Evolutionary conservation across 2,113 vertebrate species (phyloP).

Genomic region (Progne subis): DNA sequence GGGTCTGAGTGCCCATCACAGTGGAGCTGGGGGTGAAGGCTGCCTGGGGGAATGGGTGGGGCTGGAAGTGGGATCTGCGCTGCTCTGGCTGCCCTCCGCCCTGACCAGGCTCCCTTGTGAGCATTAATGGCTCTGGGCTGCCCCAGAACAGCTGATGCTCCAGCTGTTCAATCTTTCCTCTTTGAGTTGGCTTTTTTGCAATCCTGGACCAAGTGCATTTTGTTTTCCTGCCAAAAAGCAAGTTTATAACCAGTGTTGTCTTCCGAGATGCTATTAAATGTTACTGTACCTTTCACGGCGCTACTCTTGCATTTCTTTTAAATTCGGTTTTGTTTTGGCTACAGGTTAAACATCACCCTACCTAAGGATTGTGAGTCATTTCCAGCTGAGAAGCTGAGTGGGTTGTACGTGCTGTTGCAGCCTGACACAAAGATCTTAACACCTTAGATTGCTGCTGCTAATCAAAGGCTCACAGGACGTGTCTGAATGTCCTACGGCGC

Average conservation of each 20-base stretch:
- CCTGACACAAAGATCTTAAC: constrained; percentile 9
- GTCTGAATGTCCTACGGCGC: not conserved
- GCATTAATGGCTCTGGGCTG: not conserved
- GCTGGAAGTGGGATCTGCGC: not conserved
- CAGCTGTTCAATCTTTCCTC: not conserved
- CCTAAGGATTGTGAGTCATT: not conserved
- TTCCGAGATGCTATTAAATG: constrained; percentile 71
- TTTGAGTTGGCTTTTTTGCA: constrained; percentile 44
- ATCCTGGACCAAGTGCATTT: constrained; percentile 67
- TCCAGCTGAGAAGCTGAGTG: constrained; percentile 10
- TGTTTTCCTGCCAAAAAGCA: constrained; percentile 68
- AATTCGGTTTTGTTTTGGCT: constrained; percentile 2
- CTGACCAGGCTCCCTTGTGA: not conserved
- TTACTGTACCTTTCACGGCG: constrained; percentile 24
- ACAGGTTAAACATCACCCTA: not conserved
- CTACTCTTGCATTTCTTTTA: not conserved
- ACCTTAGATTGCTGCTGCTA: not conserved
- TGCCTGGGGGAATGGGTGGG: not conserved
- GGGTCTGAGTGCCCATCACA: not conserved
- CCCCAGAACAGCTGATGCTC: constrained; percentile 6
- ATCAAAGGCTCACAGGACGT: not conserved
- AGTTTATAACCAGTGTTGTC: constrained; percentile 62
- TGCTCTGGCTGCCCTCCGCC: not conserved
- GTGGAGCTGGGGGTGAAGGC: not conserved
- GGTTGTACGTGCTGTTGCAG: not conserved